Base-by-base conservation (phyloP, 2,797 vertebrate genomes). In the Novumbra hubbsi region DNA sequence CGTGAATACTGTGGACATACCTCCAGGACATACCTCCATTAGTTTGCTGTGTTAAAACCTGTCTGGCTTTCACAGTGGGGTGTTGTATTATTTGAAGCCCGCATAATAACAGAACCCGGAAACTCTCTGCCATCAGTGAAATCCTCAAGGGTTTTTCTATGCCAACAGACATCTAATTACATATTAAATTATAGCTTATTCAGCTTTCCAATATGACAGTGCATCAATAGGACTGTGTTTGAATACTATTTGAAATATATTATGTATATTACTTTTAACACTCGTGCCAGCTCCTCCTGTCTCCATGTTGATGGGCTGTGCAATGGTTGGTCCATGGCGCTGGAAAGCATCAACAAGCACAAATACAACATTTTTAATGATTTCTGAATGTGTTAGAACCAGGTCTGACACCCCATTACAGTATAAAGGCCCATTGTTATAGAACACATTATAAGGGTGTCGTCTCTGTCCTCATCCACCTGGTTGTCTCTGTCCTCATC, bases 1-100 rank as follows among this genome's bases (percentile, higher is more conserved):
- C 14, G 41, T 45, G 14, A 9, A 45, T 45, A 45, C 41, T 45
- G 9, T 45, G 11, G 41, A 45, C 12, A 14, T 45, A 45, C 41
- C 12, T 2, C 41, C 41, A 45, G 41, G 4, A 12, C 41, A n/a
- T n/a, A n/a, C 14, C 12, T 4, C 41, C 3, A 45, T 45, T 60
- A 24, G 21, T 21, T 11, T 60, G 21, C 34, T 82, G 70, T 30
- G 30, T 76, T 68, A 68, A 68, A 11, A 81, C 78, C 50, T 73
- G 74, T 19, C 45, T 68, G 78, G 15, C 76, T 84, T 68, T 80
- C 55, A 85, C 85, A 87, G 79, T 69, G 70, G 76, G 48, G 66
- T 52, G 76, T 75, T 86, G 82, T 83, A 80, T 74, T 60, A 24
- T 60, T 11, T 12, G 21, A 21, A 24, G 55, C 55, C 21, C 52